Conservation (phyloP, 2,113 vertebrate species). For the Myotis yumanensis region DNA sequence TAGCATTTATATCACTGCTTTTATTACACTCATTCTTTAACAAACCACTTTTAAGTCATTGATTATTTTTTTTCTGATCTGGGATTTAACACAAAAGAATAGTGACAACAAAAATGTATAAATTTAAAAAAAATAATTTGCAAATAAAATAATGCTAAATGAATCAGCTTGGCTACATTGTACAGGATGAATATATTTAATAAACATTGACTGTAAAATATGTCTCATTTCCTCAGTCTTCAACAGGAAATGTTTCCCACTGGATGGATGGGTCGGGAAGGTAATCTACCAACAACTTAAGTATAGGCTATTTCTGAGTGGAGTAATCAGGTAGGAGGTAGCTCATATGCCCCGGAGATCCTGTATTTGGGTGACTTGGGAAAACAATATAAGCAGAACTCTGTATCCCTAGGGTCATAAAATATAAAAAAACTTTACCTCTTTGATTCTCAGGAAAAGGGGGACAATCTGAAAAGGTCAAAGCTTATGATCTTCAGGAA, state of each 20-base stretch:
- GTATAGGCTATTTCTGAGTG: neutral
- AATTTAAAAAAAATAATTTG: neutral
- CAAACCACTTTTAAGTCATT: slow-evolving; percentile 2
- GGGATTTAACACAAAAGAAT: neutral
- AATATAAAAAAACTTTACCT: neutral
- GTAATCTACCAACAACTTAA: neutral
- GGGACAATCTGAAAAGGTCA: neutral
- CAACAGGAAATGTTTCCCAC: neutral
- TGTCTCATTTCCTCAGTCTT: neutral
- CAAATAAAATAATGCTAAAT: slow-evolving; percentile 28
- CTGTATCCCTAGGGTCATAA: neutral
- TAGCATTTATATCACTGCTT: slow-evolving; percentile 43
- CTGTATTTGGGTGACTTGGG: neutral
- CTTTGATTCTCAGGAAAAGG: neutral
- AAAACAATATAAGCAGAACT: neutral
- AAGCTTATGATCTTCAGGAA: neutral
- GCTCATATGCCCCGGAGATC: neutral
- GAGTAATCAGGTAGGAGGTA: neutral
- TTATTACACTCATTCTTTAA: neutral
- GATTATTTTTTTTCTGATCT: neutral
- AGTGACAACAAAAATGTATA: neutral
- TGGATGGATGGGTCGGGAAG: neutral
- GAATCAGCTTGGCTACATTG: neutral
- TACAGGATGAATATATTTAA: neutral
- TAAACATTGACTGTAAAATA: neutral